phyloP scores from a whole-genome alignment of 1,140 invertebrate genomes.

The Sogatella furcifera region DNA sequence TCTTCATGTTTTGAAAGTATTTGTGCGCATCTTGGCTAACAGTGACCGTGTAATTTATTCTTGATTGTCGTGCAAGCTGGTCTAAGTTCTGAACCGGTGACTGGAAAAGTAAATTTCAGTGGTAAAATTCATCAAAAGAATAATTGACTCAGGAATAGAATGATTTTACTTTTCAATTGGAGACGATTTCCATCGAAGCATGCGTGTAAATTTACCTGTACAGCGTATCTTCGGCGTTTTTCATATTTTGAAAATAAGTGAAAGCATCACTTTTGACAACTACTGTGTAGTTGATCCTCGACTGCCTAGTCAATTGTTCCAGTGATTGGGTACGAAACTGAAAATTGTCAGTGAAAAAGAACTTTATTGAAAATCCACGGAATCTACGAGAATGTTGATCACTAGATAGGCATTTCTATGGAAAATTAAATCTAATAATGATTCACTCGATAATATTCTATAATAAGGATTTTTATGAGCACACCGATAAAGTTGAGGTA shows the following conservation, averaged over 20 bases:
- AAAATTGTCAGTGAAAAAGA: neutral
- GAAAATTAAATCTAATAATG: too few species aligned
- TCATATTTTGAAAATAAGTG: conserved; percentile 87
- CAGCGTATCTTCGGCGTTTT: conserved; percentile 75
- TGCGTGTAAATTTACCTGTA: conserved; percentile 66
- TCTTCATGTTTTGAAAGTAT: conserved; percentile 88
- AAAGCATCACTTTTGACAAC: conserved; percentile 64
- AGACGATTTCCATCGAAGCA: too few species aligned
- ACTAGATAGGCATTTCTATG: too few species aligned
- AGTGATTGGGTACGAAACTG: conserved; percentile 76
- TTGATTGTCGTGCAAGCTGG: conserved; percentile 72
- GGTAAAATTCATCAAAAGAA: conserved; percentile 11
- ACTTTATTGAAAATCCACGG: too few species aligned
- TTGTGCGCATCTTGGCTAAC: conserved; percentile 63
- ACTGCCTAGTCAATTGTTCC: conserved; percentile 76
- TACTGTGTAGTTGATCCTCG: conserved; percentile 86
- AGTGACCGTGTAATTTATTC: conserved; percentile 87
- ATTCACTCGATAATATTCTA: too few species aligned
- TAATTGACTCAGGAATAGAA: too few species aligned
- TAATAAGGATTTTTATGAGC: too few species aligned
- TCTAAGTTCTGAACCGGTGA: conserved; percentile 79
- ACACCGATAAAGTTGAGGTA: too few species aligned
- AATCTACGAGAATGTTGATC: too few species aligned
- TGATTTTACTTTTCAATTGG: neutral
- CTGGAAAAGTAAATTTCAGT: conserved; percentile 32